Evolutionary conservation across 2,113 vertebrate species (phyloP).

Genomic region (Dryoscopus gambensis): DNA sequence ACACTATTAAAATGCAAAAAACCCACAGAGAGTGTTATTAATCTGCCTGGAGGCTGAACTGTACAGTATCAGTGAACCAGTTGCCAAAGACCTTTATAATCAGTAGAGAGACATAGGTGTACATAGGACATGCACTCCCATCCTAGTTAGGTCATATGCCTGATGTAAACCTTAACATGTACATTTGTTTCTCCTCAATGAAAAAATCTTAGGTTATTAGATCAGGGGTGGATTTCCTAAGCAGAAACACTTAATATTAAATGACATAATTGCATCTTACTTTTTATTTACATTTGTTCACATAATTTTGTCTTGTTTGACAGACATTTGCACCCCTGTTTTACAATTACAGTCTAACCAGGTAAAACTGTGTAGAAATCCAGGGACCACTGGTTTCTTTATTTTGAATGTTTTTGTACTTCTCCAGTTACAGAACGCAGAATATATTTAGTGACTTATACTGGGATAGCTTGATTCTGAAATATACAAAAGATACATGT

Average conservation of each 20-base stretch:
- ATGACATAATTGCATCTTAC: neutral
- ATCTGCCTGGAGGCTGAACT: neutral
- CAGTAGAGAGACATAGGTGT: neutral
- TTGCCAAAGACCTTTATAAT: neutral
- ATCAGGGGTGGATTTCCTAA: neutral
- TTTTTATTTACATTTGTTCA: neutral
- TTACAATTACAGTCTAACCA: neutral
- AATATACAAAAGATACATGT: neutral
- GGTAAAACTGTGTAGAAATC: neutral
- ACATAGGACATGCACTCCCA: neutral
- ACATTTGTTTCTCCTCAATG: neutral
- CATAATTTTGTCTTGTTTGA: neutral
- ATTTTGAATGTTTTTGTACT: neutral
- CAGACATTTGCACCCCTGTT: neutral
- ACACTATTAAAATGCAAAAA: neutral
- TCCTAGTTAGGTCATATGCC: neutral
- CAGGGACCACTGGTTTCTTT: neutral
- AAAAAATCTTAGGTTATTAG: neutral
- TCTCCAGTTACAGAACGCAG: neutral
- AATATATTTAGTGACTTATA: neutral
- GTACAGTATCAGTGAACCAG: neutral
- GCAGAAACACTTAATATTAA: neutral
- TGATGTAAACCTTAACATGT: neutral
- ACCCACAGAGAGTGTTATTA: neutral
- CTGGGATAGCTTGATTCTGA: neutral